phyloP scores from a whole-genome alignment of 2,113 vertebrate genomes.

The Emydocephalus ijimae region DNA sequence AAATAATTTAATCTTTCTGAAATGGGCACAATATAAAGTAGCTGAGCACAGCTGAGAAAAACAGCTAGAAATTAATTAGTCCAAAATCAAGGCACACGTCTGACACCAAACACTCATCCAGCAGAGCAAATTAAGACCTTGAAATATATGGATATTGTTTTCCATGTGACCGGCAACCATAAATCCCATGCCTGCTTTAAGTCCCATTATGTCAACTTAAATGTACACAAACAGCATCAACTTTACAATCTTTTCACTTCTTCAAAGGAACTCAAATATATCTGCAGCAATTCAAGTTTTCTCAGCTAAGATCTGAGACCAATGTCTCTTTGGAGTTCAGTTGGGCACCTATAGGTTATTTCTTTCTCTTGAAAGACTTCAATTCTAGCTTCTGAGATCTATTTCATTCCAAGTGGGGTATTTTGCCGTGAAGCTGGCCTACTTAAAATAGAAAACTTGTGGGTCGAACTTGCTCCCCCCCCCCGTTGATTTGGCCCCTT shows the following conservation, averaged over 20 bases:
- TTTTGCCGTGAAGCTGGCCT: not conserved
- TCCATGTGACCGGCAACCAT: not conserved
- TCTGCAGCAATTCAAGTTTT: not conserved
- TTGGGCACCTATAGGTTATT: not conserved
- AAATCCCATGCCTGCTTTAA: not conserved
- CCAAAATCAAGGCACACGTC: not conserved
- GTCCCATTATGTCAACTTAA: not conserved
- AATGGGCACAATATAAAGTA: not conserved
- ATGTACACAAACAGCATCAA: not conserved
- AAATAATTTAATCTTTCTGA: not conserved
- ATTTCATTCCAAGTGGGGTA: not conserved
- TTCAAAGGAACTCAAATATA: not conserved
- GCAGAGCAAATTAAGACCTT: not conserved
- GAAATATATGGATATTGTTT: not conserved
- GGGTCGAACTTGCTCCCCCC: not conserved
- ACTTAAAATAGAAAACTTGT: not conserved
- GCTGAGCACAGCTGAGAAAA: not conserved
- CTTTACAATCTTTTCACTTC: not conserved
- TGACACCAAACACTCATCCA: not conserved
- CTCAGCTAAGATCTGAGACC: not conserved
- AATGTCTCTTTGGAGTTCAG: not conserved
- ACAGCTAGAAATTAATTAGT: not conserved
- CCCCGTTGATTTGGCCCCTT: not conserved
- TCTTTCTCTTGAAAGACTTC: not conserved
- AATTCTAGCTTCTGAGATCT: not conserved